Conservation (phyloP, 2,888 invertebrate genomes). For the Melanargia galathea region DNA sequence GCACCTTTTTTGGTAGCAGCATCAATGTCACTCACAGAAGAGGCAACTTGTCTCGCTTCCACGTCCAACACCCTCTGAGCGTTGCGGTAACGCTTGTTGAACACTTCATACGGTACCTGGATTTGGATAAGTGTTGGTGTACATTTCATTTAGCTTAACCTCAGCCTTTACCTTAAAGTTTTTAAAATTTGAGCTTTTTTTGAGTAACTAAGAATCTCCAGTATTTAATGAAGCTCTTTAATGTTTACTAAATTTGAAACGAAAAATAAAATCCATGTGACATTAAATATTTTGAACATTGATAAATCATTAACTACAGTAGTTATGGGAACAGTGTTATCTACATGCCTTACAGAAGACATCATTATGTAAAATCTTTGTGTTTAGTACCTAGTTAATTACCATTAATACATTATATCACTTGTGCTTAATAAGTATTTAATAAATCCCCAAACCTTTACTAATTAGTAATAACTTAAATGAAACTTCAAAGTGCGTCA, state of each 20-base stretch:
- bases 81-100: constrained; percentile 97
- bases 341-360: too few relatives aligned
- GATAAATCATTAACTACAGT: too few relatives aligned
- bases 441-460: neutral
- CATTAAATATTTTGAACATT: too few relatives aligned
- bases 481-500: constrained; percentile 8
- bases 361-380: too few relatives aligned
- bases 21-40: constrained; percentile 90
- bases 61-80: constrained; percentile 97
- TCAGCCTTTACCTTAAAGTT: too few relatives aligned
- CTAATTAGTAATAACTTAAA: neutral
- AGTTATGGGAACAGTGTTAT: neutral
- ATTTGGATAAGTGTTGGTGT: neutral
- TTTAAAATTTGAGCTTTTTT: too few relatives aligned
- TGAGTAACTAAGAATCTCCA: too few relatives aligned
- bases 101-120: constrained; percentile 97
- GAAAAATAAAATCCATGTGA: too few relatives aligned
- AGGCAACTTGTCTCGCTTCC: constrained; percentile 94
- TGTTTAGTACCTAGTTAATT: too few relatives aligned
- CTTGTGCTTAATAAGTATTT: neutral
- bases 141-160: too few relatives aligned
- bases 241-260: too few relatives aligned
- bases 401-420: neutral
- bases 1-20: constrained; percentile 81
- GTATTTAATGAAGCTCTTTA: too few relatives aligned